Conservation (phyloP, 2,888 invertebrate species). For the Eretmocerus hayati region DNA sequence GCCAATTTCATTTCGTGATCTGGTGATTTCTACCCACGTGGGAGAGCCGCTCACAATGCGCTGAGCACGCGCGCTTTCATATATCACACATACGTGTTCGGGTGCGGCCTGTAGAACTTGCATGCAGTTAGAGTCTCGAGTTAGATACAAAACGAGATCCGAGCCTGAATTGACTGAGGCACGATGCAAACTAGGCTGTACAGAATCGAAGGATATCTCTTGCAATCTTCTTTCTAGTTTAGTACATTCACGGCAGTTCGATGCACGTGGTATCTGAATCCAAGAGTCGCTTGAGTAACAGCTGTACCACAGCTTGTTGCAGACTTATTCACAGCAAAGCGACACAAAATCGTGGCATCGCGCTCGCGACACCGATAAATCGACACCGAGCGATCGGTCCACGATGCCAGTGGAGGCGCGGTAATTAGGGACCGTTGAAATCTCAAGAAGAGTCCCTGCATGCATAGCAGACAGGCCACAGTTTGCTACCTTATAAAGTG, state of each 20-base stretch:
- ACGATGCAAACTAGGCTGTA: no score
- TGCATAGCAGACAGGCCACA: neutral
- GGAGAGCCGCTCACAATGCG: neutral
- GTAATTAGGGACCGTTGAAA: neutral
- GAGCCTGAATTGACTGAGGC: no score
- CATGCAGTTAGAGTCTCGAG: no score
- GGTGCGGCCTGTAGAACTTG: neutral
- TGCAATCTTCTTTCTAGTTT: no score
- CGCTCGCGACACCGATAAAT: neutral
- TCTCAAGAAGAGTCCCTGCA: neutral
- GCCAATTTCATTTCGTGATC: conserved; percentile 7
- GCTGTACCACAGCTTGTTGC: no score
- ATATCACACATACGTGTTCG: no score
- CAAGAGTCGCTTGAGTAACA: no score
- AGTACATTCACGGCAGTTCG: no score
- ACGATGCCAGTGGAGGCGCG: neutral
- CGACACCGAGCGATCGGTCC: neutral
- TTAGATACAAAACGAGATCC: no score
- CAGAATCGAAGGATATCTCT: no score
- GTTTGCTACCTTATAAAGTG: neutral
- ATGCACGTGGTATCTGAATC: no score
- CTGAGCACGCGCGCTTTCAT: neutral
- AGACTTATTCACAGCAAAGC: no score
- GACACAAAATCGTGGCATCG: neutral
- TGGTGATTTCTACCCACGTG: neutral